Conservation (phyloP, 2,797 vertebrate genomes). For the Remorina albescens region DNA sequence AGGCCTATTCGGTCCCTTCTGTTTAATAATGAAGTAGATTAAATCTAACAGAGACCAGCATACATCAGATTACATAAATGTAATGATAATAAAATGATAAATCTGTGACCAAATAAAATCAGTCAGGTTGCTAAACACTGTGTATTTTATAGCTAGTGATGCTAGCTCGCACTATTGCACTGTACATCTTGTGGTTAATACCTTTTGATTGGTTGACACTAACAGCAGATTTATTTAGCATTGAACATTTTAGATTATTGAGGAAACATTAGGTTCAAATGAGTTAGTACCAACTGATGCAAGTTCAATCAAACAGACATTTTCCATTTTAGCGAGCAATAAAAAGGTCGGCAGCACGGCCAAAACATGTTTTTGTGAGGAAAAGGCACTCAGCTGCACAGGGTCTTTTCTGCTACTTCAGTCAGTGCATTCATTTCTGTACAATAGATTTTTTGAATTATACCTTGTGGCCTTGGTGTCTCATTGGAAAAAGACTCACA, state of each 20-base stretch:
- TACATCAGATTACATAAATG: neutral
- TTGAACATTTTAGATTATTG: too few relatives aligned
- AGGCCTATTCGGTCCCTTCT: too few relatives aligned
- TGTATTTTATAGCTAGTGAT: neutral
- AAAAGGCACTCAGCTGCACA: conserved; percentile 13
- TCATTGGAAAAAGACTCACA: conserved; percentile 36
- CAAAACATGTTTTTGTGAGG: neutral
- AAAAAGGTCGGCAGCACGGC: neutral
- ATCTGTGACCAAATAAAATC: neutral
- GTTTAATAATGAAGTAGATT: neutral
- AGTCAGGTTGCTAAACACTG: neutral
- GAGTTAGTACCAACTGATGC: neutral
- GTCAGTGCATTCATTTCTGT: conserved; percentile 41
- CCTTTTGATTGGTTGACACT: neutral
- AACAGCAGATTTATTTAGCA: neutral
- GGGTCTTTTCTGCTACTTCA: conserved; percentile 18
- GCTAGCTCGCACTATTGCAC: too few relatives aligned
- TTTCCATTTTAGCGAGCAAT: neutral
- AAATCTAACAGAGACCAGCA: neutral
- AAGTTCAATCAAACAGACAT: neutral
- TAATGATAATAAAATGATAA: neutral
- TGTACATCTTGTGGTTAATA: neutral
- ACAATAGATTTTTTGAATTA: conserved; percentile 41
- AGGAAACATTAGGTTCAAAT: neutral
- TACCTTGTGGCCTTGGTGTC: conserved; percentile 31